phyloP scores from a whole-genome alignment of 1,140 invertebrate species.

The Episyrphus balteatus region DNA sequence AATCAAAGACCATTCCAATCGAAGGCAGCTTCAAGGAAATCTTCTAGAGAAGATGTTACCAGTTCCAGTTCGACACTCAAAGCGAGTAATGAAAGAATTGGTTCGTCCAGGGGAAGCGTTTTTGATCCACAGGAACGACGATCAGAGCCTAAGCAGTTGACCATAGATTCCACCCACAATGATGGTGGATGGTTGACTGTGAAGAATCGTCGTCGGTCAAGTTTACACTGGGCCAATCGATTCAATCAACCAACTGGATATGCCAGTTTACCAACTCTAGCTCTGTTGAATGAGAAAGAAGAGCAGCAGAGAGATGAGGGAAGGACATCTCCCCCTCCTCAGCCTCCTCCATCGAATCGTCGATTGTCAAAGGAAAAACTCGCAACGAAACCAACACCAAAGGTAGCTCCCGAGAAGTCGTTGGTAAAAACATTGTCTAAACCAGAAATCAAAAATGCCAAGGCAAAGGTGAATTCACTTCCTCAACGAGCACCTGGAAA shows the following conservation, averaged over 20 bases:
- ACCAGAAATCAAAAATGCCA: slow-evolving; percentile 36
- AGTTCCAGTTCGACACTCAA: slow-evolving; percentile 33
- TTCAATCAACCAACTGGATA: slow-evolving; percentile 56
- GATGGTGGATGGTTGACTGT: slow-evolving; percentile 54
- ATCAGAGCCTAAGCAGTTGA: slow-evolving; percentile 38
- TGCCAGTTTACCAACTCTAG: slow-evolving; percentile 50
- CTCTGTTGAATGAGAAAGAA: slow-evolving; percentile 38
- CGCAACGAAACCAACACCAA: background rate
- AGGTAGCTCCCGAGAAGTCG: slow-evolving; percentile 16
- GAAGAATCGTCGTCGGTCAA: slow-evolving; percentile 45
- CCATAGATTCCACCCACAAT: slow-evolving; percentile 39
- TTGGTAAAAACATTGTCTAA: slow-evolving; percentile 1
- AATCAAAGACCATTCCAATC: background rate
- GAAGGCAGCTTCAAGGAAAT: slow-evolving; percentile 4
- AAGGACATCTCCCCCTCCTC: slow-evolving; percentile 4
- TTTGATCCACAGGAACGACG: slow-evolving; percentile 14
- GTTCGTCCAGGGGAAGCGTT: slow-evolving; percentile 14
- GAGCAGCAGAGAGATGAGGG: slow-evolving; percentile 18
- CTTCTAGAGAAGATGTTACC: slow-evolving; percentile 25
- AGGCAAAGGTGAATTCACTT: slow-evolving; percentile 32
- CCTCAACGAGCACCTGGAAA: slow-evolving; percentile 11
- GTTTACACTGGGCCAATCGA: slow-evolving; percentile 51
- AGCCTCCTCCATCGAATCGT: slow-evolving; percentile 26
- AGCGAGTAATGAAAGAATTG: slow-evolving; percentile 29
- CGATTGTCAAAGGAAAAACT: background rate